Evolutionary conservation across 1,140 invertebrate species (phyloP).

Genomic region (Sipha flava): DNA sequence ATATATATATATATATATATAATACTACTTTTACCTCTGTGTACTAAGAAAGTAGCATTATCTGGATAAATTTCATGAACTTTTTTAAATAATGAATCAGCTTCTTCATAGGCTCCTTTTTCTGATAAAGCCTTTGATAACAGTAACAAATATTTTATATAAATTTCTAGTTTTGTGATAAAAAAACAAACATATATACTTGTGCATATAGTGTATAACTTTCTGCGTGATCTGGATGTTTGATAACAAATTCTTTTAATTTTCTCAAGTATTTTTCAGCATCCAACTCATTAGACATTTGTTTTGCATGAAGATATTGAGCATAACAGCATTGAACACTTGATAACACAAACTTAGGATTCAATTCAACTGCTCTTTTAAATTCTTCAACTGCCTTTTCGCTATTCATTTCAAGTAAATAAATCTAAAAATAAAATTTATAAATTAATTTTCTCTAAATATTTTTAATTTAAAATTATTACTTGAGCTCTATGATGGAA

Average conservation of each 20-base stretch:
- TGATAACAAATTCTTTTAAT: constrained; percentile 65
- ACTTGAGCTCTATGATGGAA: constrained; percentile 72
- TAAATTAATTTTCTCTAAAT: not conserved
- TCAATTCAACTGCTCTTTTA: constrained; percentile 68
- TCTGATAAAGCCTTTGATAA: constrained; percentile 59
- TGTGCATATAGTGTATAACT: constrained; percentile 74
- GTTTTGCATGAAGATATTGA: constrained; percentile 51
- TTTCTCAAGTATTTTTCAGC: constrained; percentile 51
- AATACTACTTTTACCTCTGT: constrained; percentile 52
- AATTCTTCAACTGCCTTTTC: constrained; percentile 74
- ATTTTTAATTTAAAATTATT: constrained; percentile 28
- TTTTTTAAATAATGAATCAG: constrained; percentile 70
- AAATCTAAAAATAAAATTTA: constrained; percentile 52
- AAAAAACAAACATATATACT: constrained; percentile 45
- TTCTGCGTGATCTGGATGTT: constrained; percentile 76
- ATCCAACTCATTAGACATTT: constrained; percentile 43
- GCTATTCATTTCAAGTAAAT: constrained; percentile 70
- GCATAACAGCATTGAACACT: constrained; percentile 84
- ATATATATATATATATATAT: no score
- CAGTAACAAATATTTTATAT: not conserved
- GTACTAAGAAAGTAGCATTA: constrained; percentile 79
- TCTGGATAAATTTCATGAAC: constrained; percentile 72
- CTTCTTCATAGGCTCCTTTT: constrained; percentile 69
- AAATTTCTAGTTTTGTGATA: not conserved
- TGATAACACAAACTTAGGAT: constrained; percentile 72